Evolutionary conservation across 2,888 invertebrate species (phyloP).

Genomic region (Agriopis aurantiaria): DNA sequence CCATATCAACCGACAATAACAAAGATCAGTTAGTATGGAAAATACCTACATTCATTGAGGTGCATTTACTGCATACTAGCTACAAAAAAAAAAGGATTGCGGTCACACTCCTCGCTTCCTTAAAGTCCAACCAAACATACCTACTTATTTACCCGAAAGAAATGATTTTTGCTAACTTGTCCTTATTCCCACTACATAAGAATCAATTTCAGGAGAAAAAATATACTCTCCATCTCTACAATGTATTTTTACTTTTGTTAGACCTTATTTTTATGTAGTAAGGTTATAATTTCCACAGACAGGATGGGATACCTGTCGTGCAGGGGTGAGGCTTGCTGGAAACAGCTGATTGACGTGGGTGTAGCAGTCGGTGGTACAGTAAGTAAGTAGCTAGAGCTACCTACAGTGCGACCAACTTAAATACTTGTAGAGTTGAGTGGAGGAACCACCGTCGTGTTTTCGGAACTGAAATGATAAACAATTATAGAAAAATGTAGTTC

Average conservation of each 20-base stretch:
- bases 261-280: conserved; percentile 5
- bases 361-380: background rate
- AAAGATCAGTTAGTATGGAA: too few species aligned
- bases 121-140: background rate
- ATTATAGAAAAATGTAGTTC: background rate
- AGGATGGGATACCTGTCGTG: conserved; percentile 1
- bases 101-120: conserved; percentile 20
- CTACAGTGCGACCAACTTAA: background rate
- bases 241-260: background rate
- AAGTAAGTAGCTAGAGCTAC: too few species aligned
- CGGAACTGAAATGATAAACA: too few species aligned
- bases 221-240: background rate
- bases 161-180: background rate
- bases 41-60: too few species aligned
- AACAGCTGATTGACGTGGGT: conserved; percentile 33
- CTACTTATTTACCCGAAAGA: background rate
- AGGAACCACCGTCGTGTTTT: background rate
- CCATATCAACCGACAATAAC: too few species aligned
- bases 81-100: conserved; percentile 20
- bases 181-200: conserved; percentile 2
- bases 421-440: background rate
- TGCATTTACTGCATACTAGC: too few species aligned
- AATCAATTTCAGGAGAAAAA: background rate
- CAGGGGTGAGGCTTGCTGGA: background rate
- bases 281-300: background rate